Evolutionary conservation across 2,113 vertebrate genomes (phyloP).

Genomic region (Rhynchopsitta pachyrhyncha): DNA sequence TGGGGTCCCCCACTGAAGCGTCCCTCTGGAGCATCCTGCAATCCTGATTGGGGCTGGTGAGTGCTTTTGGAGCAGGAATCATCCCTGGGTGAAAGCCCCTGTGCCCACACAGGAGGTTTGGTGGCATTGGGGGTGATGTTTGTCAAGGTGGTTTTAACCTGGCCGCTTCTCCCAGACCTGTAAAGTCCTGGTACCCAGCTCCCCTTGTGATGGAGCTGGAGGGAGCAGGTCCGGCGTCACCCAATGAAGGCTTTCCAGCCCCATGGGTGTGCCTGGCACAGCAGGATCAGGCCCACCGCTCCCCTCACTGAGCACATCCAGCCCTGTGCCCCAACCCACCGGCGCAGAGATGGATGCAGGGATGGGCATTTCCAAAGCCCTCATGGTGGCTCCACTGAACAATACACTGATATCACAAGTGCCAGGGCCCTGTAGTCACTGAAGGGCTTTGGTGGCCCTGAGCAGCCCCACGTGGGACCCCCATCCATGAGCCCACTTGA

Average conservation of each 20-base stretch:
- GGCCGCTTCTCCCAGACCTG: background rate
- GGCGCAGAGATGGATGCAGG: background rate
- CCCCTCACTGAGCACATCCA: background rate
- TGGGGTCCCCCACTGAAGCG: accelerated
- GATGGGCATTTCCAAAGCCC: background rate
- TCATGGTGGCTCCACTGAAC: accelerated
- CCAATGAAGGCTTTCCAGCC: background rate
- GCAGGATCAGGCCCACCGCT: background rate
- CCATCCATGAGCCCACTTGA: background rate
- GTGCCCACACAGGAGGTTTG: background rate
- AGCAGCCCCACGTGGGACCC: background rate
- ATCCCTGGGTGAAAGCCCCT: background rate
- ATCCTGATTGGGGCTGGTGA: accelerated
- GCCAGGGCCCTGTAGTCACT: no score
- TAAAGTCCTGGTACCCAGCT: background rate
- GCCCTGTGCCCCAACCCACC: accelerated
- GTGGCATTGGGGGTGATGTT: background rate
- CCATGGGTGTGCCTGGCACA: no score
- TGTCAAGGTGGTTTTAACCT: background rate
- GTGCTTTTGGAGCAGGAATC: background rate
- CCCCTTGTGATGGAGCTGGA: background rate
- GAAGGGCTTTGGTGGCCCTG: no score
- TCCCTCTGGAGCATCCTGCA: accelerated
- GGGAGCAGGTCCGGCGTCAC: background rate
- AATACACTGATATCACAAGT: background rate